Evolutionary conservation across 2,888 invertebrate species (phyloP).

Genomic region (Apoderus coryli): DNA sequence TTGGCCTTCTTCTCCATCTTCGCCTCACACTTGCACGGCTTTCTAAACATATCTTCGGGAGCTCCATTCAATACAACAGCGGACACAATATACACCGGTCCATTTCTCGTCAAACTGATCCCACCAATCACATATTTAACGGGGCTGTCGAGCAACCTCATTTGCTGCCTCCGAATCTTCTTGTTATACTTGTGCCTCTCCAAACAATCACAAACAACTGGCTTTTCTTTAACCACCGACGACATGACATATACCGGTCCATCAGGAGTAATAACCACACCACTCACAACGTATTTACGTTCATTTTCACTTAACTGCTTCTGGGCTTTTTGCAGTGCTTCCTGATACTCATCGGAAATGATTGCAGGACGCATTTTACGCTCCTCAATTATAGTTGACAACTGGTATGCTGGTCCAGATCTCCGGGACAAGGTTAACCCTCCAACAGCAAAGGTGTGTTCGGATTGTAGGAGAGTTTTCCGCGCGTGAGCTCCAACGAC

Average conservation of each 20-base stretch:
- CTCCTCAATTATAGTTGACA: no score
- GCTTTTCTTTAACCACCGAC: no score
- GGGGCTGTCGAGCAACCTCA: constrained; percentile 10
- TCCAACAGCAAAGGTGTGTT: no score
- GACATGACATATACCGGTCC: not conserved
- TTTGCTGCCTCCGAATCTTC: constrained; percentile 14
- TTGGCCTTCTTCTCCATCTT: no score
- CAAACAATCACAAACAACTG: constrained; percentile 23
- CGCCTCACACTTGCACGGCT: constrained; percentile 10
- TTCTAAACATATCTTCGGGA: no score
- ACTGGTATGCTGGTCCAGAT: no score
- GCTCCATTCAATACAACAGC: constrained; percentile 13
- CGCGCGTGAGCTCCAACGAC: no score
- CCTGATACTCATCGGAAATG: no score
- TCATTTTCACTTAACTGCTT: not conserved
- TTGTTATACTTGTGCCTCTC: constrained; percentile 17
- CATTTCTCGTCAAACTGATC: constrained; percentile 18
- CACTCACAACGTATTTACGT: not conserved
- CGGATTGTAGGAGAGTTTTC: no score
- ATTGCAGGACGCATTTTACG: no score
- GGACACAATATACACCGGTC: constrained; percentile 20
- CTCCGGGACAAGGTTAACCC: no score
- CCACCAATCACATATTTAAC: constrained; percentile 18
- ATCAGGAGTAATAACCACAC: not conserved
- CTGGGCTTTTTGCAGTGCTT: no score